Conservation (phyloP, 1,140 invertebrate genomes). For the Meloidogyne floridensis region DNA sequence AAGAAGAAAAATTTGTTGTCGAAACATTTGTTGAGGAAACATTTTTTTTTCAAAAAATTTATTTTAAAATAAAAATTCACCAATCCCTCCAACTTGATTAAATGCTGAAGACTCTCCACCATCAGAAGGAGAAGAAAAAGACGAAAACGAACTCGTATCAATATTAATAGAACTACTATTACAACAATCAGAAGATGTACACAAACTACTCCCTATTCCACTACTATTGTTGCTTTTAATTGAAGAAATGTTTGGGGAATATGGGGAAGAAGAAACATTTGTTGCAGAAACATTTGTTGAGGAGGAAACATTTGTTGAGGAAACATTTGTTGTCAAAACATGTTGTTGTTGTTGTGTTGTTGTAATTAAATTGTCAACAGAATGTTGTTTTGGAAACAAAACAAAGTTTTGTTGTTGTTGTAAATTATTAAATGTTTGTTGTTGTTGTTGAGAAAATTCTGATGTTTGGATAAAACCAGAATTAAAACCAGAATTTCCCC, state of each 20-base stretch:
- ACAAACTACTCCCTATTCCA: not conserved
- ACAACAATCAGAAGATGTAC: not conserved
- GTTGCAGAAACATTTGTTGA: too few relatives aligned
- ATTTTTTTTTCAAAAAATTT: too few relatives aligned
- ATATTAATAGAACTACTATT: not conserved
- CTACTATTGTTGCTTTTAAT: constrained; percentile 9
- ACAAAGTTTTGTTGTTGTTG: not conserved
- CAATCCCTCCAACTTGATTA: not conserved
- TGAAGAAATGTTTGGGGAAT: constrained; percentile 1
- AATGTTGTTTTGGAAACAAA: constrained; percentile 1
- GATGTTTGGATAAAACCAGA: not conserved
- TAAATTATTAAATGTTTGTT: not conserved
- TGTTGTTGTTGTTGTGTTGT: too few relatives aligned
- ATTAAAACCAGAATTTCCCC: not conserved
- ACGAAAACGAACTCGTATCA: not conserved
- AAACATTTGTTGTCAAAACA: too few relatives aligned
- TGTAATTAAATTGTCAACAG: not conserved
- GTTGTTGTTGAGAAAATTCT: not conserved
- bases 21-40: too few relatives aligned
- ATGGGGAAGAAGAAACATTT: not conserved
- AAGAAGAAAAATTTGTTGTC: too few relatives aligned
- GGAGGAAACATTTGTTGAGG: too few relatives aligned
- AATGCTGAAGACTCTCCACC: not conserved
- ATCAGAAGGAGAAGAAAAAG: not conserved
- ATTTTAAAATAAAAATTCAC: not conserved